phyloP scores from a whole-genome alignment of 2,888 invertebrate species.

The Aricia artaxerxes region DNA sequence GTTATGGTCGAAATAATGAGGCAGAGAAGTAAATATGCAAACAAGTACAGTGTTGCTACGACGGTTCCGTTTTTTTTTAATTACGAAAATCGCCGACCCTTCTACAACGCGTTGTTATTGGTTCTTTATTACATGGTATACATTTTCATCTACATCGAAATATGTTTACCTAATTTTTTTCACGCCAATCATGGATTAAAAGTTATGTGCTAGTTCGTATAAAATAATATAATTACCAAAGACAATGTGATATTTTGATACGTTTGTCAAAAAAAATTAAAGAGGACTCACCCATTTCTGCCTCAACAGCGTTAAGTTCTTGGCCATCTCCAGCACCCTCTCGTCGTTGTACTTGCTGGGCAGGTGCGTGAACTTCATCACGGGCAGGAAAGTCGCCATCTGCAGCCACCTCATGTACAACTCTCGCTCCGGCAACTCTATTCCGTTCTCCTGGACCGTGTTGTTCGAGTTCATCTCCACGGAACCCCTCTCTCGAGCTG shows the following conservation, averaged over 20 bases:
- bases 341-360: constrained; percentile 94
- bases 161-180: no score
- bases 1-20: no score
- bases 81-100: no score
- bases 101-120: no score
- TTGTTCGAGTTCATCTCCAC: constrained; percentile 55
- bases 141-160: no score
- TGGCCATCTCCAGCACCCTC: constrained; percentile 87
- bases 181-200: no score
- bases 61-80: no score
- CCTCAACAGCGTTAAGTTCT: constrained; percentile 86
- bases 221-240: neutral
- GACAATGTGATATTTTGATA: no score
- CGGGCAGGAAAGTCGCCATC: constrained; percentile 93
- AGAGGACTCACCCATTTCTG: constrained; percentile 82
- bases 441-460: constrained; percentile 65
- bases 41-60: no score
- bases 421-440: constrained; percentile 86
- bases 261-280: neutral
- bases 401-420: constrained; percentile 95
- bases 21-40: no score
- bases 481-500: constrained; percentile 65
- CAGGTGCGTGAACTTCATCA: constrained; percentile 93
- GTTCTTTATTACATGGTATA: no score
- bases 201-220: no score